Evolutionary conservation across 92 coral and sea anemone species (phyloP).

Genomic region (Micromussa lordhowensis): DNA sequence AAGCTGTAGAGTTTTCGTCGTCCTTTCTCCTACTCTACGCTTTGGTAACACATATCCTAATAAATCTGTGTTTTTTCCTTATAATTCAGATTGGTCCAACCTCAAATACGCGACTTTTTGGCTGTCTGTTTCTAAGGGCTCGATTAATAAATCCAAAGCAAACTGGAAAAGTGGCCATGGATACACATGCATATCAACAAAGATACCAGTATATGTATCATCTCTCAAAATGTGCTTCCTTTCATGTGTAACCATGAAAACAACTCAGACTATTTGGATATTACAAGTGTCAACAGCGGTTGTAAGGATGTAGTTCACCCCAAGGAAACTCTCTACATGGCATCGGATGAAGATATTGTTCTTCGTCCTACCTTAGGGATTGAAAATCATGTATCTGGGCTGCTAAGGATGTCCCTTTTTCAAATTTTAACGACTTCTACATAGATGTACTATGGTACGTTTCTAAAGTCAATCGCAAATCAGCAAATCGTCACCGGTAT

Average conservation of each 20-base stretch:
- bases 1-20: not conserved
- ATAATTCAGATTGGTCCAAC: not conserved
- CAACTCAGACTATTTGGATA: not conserved
- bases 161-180: not conserved
- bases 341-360: too few species aligned
- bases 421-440: not conserved
- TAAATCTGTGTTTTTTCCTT: not conserved
- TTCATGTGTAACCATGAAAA: not conserved
- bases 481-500: too few species aligned
- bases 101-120: not conserved
- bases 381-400: too few species aligned
- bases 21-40: not conserved
- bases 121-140: not conserved
- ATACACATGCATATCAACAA: not conserved
- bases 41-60: not conserved
- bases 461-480: not conserved
- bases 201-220: not conserved
- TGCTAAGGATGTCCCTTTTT: not conserved
- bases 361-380: not conserved
- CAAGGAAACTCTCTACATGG: too few species aligned
- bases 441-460: not conserved
- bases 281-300: not conserved
- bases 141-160: not conserved
- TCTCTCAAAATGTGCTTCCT: not conserved
- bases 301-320: too few species aligned